Evolutionary conservation across 1,140 invertebrate species (phyloP), one percentile per base, ranked within the genome.

Genomic region (Idris sp.): DNA sequence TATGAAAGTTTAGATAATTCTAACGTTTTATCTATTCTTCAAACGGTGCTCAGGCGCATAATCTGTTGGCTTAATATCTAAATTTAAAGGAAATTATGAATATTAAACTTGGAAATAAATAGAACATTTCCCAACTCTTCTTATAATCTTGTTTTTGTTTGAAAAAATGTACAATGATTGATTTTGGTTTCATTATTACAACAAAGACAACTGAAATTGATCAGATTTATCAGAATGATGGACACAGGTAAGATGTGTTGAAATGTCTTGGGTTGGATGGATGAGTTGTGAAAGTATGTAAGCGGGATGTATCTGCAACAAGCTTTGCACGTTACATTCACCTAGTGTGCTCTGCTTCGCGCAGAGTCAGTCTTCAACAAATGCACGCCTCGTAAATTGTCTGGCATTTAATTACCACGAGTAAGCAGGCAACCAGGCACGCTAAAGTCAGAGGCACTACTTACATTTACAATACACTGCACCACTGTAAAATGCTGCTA

Each of bases 381-480:
- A 80, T 82, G 80, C 80, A 80, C 77, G 74, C 78, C 65, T 72
- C 73, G 80, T 83, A 83, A 83, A 83, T 84, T 83, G 79, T 75
- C 74, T 81, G 80, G 79, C 82, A 83, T 83, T 84, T 84, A 84
- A 84, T 84, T 84, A 84, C 82, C 77, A 81, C 79, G 81, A 84
- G 82, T 84, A 83, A 77, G 80, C 76, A 83, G 78, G 76, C 75
- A 81, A 75, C 71, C 75, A 49, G 65, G 64, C 83, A 81, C 74
- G 79, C 78, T 79, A 81, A 79, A 82, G 77, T 76, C 76, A 79
- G 77, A 78, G 79, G 72, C 76, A 64, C 74, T 61, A 59, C 73
- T 75, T 74, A 74, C 72, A 56, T 67, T 68, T 74, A 74, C 51
- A 74, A 74, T 56, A 73, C 54, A 54, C 68, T 58, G 51, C 51